Percentiles rank a stretch among this genome's conserved stretches.
These are phyloP conservation scores for Noctuana brunneofusca DNA, from an alignment of 2,888 invertebrate genomes.

Conservation along the genomic window DNA sequence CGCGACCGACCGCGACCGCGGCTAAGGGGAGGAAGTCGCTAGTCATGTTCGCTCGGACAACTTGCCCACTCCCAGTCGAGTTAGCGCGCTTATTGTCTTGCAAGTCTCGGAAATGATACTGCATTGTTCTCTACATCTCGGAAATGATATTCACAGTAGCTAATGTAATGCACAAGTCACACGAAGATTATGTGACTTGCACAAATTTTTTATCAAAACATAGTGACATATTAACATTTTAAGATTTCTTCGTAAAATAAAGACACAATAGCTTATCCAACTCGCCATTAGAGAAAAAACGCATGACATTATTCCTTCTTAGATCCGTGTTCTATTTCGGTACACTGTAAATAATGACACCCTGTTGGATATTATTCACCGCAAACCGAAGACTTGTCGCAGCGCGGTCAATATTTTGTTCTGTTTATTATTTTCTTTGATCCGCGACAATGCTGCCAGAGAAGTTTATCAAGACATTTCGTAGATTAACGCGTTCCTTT, in stretches of 20 bases:
- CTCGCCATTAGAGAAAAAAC: neutral
- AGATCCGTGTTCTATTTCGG: slow-evolving; percentile 56
- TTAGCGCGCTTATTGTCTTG: slow-evolving; percentile 28
- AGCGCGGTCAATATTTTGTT: slow-evolving; percentile 66
- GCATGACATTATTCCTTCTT: neutral
- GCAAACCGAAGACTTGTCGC: slow-evolving; percentile 67
- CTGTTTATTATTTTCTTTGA: slow-evolving; percentile 74
- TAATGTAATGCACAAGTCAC: no score
- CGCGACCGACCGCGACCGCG: slow-evolving; percentile 29
- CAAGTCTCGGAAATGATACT: slow-evolving; percentile 12
- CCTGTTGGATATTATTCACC: slow-evolving; percentile 59
- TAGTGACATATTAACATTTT: no score
- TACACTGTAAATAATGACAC: slow-evolving; percentile 55
- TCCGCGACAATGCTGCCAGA: slow-evolving; percentile 60
- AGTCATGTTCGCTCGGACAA: slow-evolving; percentile 40
- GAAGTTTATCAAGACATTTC: slow-evolving; percentile 63
- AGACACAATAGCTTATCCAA: neutral
- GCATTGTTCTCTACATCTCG: slow-evolving; percentile 4
- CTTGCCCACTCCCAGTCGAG: slow-evolving; percentile 26
- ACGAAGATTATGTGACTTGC: neutral
- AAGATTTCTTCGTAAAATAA: neutral
- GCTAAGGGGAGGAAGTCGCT: slow-evolving; percentile 38
- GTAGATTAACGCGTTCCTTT: slow-evolving; percentile 60
- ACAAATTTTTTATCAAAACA: no score
- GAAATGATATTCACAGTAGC: neutral